These are phyloP conservation scores for Hedychridium roseum DNA, from an alignment of 2,888 invertebrate genomes.

Conservation along the genomic window DNA sequence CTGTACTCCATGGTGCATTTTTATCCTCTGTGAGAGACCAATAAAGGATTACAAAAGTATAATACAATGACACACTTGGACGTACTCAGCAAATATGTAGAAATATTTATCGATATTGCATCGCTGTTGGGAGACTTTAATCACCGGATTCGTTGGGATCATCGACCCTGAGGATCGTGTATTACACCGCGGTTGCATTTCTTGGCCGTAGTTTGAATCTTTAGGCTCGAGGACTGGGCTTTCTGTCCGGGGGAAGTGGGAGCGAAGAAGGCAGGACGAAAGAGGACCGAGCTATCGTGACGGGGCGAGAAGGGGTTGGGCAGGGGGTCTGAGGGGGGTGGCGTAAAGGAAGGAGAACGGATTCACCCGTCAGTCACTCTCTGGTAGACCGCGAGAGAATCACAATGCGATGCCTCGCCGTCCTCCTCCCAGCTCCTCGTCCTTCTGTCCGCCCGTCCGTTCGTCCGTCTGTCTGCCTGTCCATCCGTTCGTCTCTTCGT, in stretches of 20 bases:
- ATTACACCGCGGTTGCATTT: too few relatives aligned
- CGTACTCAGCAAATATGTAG: too few relatives aligned
- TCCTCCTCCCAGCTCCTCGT: constrained; percentile 20
- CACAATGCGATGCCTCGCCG: constrained; percentile 54
- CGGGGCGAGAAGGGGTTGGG: constrained; percentile 18
- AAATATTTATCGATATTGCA: too few relatives aligned
- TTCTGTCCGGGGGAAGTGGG: constrained; percentile 8
- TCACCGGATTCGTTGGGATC: too few relatives aligned
- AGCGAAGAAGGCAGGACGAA: constrained; percentile 14
- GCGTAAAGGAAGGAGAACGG: constrained; percentile 46
- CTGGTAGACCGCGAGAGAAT: constrained; percentile 58
- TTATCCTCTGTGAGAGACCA: too few relatives aligned
- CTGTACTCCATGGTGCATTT: too few relatives aligned
- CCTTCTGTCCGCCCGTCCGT: constrained; percentile 50
- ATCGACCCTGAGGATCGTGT: too few relatives aligned
- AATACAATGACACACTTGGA: too few relatives aligned
- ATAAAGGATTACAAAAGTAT: too few relatives aligned
- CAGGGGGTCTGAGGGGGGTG: constrained; percentile 26
- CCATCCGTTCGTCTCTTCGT: constrained; percentile 58
- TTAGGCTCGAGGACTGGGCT: too few relatives aligned
- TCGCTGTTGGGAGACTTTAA: too few relatives aligned
- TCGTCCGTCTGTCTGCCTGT: constrained; percentile 50
- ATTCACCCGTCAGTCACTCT: constrained; percentile 63
- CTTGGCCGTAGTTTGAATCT: too few relatives aligned
- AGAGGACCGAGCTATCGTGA: constrained; percentile 10